Evolutionary conservation across 2,888 invertebrate genomes (phyloP), one percentile per base, ranked within the genome.

Genomic region (Scelioninae gen. 1): DNA sequence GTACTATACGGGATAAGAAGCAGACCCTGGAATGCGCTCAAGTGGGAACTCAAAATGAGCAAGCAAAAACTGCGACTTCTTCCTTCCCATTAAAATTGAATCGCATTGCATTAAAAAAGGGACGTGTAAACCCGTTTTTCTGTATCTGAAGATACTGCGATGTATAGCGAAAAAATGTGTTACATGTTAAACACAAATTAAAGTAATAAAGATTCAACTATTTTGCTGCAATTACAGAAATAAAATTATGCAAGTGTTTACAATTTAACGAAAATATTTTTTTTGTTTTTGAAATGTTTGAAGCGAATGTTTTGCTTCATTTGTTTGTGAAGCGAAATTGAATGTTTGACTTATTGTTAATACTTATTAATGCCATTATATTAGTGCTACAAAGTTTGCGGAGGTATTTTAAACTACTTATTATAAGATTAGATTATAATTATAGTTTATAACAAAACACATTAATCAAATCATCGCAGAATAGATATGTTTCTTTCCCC

Each of bases 61-160:
- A 79, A 79, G 78, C 77, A 56, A 83, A 38, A 75, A 77, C 49
- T 72, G 53, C 51, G 56, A 74, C 62, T 77, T 72, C 69, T 78
- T 78, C 63, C 65, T 60, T 47, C 32, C 79, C 74, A 83, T 78
- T 79, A 75, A 69, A 81, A 81, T 58, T 60, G 75, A 81, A 75
- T 75, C 69, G 56, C 16, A 32, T 69, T 51, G 56, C 43, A 58
- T 68, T n/a, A 53, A 68, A 58, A 75, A 81, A 75, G 75, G 49
- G 75, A 81, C 29, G 68, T 66, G 66, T 55, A 60, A 68, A 53
- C 66, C 43, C 9, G 58, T 68, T 74, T 43, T 60, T 34, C 45
- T 32, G n/a, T 5, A 7, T 31, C n/a, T n/a, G 6, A 76, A 66
- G 40, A 58, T 51, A 10, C 34, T 16, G 51, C 60, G 75, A 66